Percentiles rank a stretch among this genome's conserved stretches.
These are phyloP conservation scores for Mycteria americana DNA, from an alignment of 2,797 vertebrate genomes.

Conservation along the genomic window DNA sequence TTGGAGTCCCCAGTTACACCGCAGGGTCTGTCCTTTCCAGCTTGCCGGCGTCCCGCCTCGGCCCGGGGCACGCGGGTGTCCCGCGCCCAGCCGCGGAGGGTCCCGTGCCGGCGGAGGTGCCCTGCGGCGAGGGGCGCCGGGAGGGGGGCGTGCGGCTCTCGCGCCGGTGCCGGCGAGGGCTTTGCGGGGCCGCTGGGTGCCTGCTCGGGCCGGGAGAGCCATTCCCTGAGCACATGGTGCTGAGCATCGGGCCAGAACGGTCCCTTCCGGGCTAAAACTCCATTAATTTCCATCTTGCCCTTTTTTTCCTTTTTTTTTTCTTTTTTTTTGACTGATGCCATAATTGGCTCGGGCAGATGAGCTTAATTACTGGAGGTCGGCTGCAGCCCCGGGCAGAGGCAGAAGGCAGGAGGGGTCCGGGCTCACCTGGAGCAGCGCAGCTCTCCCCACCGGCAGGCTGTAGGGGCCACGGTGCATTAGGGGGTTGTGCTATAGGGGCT, in stretches of 20 bases:
- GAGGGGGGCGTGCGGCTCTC: accelerated
- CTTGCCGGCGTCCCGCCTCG: accelerated
- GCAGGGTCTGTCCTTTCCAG: neutral
- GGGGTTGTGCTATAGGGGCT: neutral
- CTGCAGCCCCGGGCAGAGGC: neutral
- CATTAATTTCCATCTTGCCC: neutral
- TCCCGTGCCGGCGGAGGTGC: neutral
- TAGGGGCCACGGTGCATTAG: neutral
- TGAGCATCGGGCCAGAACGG: neutral
- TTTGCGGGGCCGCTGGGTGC: neutral
- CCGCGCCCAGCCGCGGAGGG: neutral
- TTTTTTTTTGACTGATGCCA: neutral
- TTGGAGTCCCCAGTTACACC: neutral
- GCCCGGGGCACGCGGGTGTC: accelerated
- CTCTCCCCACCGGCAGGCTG: too few relatives aligned
- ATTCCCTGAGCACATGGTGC: neutral
- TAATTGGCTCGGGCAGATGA: neutral
- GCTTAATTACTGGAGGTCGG: neutral
- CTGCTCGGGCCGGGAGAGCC: neutral
- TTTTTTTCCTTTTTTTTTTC: neutral
- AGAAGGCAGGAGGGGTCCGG: neutral
- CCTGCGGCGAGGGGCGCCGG: accelerated
- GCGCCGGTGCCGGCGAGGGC: accelerated
- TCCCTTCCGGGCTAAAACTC: neutral
- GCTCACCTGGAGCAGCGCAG: neutral